Evolutionary conservation across 2,113 vertebrate genomes (phyloP).

Genomic region (Gymnobelideus leadbeateri): DNA sequence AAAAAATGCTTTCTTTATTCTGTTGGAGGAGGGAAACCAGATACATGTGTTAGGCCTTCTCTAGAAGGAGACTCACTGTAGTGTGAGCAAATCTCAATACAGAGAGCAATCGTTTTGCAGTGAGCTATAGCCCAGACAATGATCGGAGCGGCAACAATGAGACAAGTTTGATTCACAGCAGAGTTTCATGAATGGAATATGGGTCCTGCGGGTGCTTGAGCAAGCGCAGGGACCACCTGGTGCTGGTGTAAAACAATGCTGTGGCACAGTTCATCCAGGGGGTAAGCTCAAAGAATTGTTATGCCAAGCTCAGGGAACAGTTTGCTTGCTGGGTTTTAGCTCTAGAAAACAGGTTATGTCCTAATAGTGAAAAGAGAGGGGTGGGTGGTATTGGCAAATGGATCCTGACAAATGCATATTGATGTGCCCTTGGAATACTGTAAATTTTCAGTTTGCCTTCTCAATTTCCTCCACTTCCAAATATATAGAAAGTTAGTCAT

Average conservation of each 20-base stretch:
- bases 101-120: too few relatives aligned
- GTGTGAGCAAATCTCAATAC: too few relatives aligned
- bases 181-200: too few relatives aligned
- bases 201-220: background rate
- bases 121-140: too few relatives aligned
- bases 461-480: background rate
- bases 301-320: background rate
- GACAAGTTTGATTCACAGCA: background rate
- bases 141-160: background rate
- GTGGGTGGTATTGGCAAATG: too few relatives aligned
- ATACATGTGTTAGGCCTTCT: too few relatives aligned
- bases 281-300: background rate
- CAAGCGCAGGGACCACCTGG: background rate
- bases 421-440: background rate
- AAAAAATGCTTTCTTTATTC: background rate
- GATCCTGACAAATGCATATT: background rate
- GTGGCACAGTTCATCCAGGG: background rate
- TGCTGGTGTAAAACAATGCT: background rate
- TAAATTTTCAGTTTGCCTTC: background rate
- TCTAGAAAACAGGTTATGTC: background rate
- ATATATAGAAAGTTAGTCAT: background rate
- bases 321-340: background rate
- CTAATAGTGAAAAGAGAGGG: too few relatives aligned
- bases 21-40: background rate
- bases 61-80: too few relatives aligned